Evolutionary conservation across 2,113 vertebrate genomes (phyloP).

Genomic region (Meriones unguiculatus): DNA sequence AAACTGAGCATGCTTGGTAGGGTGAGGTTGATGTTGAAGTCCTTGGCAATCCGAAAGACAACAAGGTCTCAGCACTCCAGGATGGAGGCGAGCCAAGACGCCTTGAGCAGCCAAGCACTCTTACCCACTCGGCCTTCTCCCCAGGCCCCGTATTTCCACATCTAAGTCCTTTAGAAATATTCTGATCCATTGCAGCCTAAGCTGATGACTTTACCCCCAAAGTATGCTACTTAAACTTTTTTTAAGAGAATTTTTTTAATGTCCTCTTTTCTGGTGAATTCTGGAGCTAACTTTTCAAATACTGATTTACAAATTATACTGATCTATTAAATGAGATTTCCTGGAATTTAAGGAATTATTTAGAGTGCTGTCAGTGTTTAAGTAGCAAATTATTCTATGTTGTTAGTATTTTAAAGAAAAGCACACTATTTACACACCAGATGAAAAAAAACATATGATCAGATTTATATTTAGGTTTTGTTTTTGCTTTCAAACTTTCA

Average conservation of each 20-base stretch:
- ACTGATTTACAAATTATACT: background rate
- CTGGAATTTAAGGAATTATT: background rate
- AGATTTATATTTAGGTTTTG: background rate
- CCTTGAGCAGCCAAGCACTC: background rate
- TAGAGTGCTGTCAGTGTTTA: background rate
- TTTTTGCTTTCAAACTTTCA: background rate
- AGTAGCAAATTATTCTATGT: background rate
- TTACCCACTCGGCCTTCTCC: background rate
- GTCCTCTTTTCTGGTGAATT: background rate
- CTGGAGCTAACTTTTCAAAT: background rate
- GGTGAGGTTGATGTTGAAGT: background rate
- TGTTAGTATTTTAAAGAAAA: conserved; percentile 6
- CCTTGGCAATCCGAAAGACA: background rate
- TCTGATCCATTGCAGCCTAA: background rate
- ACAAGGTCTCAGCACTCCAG: background rate
- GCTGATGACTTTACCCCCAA: background rate
- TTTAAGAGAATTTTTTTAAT: background rate
- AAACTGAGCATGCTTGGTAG: no score
- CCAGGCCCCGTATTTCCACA: background rate
- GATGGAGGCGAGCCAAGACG: background rate
- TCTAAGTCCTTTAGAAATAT: conserved; percentile 17
- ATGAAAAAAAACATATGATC: background rate
- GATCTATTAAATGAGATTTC: background rate
- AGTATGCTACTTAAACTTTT: background rate
- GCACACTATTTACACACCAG: background rate